These are phyloP conservation scores for Chesias legatella DNA, from an alignment of 2,888 invertebrate species.

Conservation along the genomic window DNA sequence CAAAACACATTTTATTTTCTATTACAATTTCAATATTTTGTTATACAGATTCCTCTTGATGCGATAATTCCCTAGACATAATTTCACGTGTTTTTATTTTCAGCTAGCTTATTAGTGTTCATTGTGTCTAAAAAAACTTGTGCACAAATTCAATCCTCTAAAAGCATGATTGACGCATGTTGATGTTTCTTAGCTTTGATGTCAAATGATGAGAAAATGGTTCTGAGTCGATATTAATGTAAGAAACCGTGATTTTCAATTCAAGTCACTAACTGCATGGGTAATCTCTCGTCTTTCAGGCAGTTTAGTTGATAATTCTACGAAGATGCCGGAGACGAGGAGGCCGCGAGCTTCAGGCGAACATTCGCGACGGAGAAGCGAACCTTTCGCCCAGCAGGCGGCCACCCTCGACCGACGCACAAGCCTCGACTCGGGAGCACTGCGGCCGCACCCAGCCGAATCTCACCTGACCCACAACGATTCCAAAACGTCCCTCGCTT, in stretches of 20 bases:
- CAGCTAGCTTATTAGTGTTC: slow-evolving; percentile 1
- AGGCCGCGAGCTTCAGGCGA: slow-evolving; percentile 68
- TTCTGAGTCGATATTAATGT: slow-evolving; percentile 25
- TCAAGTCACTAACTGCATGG: background rate
- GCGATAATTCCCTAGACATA: too few species aligned
- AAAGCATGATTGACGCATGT: slow-evolving; percentile 28
- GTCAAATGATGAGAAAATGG: slow-evolving; percentile 18
- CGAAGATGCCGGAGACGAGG: slow-evolving; percentile 62
- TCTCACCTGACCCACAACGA: slow-evolving; percentile 57
- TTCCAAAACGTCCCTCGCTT: slow-evolving; percentile 68
- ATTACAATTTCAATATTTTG: too few species aligned
- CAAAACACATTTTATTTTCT: too few species aligned
- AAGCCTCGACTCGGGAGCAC: slow-evolving; percentile 79
- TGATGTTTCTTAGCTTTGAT: slow-evolving; percentile 23
- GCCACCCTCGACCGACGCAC: slow-evolving; percentile 77
- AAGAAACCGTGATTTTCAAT: background rate
- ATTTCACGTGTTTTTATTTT: background rate
- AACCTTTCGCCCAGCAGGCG: slow-evolving; percentile 61
- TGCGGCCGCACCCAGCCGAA: slow-evolving; percentile 50
- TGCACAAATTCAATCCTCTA: background rate
- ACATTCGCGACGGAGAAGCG: slow-evolving; percentile 69
- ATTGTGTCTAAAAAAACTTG: too few species aligned
- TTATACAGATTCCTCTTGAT: too few species aligned
- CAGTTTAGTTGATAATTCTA: slow-evolving; percentile 79
- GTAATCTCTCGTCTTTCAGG: too few species aligned